Conservation (phyloP, 2,113 vertebrate species). For the Pseudonaja textilis region DNA sequence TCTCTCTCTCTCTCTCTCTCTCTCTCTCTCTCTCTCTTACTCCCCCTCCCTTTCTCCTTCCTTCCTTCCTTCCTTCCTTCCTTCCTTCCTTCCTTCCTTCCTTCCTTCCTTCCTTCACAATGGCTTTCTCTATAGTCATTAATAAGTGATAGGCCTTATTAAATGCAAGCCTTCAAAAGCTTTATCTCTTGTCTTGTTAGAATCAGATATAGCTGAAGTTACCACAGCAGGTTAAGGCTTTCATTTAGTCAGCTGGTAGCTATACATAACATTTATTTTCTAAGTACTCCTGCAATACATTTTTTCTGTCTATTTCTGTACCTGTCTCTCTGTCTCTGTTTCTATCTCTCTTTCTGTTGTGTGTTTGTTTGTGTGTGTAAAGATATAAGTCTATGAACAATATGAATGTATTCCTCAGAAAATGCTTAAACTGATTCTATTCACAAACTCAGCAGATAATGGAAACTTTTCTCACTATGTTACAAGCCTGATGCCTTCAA, state of each 20-base stretch:
- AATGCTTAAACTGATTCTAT: slow-evolving; percentile 53
- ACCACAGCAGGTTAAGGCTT: background rate
- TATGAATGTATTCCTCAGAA: slow-evolving; percentile 44
- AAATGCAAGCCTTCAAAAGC: background rate
- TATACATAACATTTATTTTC: slow-evolving; percentile 18
- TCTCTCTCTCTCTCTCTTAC: rapidly evolving
- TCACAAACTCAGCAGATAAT: slow-evolving; percentile 56
- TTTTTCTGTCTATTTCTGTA: too few relatives aligned
- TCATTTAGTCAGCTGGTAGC: background rate
- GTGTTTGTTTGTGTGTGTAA: background rate
- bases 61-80: too few relatives aligned
- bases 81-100: too few relatives aligned
- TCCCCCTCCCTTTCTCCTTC: too few relatives aligned
- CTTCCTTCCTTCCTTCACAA: background rate
- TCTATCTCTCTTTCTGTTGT: background rate
- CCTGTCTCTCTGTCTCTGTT: too few relatives aligned
- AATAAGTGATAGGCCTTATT: background rate
- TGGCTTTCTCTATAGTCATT: background rate
- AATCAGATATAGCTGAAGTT: background rate
- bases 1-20: too few relatives aligned
- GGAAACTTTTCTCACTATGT: slow-evolving; percentile 52
- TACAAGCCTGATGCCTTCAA: slow-evolving; percentile 49
- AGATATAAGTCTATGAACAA: slow-evolving; percentile 14
- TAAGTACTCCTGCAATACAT: background rate
- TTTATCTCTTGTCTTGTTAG: background rate